These are phyloP conservation scores for Temnothorax curvispinosus DNA, from an alignment of 1,140 invertebrate species.

Conservation along the genomic window DNA sequence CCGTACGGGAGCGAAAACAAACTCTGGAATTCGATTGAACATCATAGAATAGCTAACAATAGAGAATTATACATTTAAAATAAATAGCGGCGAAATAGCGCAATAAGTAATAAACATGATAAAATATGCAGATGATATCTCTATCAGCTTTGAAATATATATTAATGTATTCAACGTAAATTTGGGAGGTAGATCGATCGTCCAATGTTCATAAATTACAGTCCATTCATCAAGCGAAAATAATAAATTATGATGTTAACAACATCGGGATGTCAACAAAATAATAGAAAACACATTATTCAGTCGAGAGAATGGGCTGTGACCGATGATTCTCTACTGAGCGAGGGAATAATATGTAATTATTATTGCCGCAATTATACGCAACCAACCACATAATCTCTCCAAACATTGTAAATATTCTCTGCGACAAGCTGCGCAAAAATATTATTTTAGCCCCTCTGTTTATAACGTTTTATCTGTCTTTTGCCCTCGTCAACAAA, in stretches of 20 bases:
- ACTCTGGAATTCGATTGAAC: conserved; percentile 9
- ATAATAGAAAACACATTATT: conserved; percentile 61
- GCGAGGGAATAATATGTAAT: conserved; percentile 50
- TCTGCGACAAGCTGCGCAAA: conserved; percentile 37
- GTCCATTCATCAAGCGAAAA: conserved; percentile 58
- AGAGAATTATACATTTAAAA: conserved; percentile 16
- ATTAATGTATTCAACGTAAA: conserved; percentile 46
- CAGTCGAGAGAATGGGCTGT: conserved; percentile 41
- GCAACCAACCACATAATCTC: conserved; percentile 50
- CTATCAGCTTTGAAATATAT: conserved; percentile 43
- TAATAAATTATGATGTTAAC: conserved; percentile 59
- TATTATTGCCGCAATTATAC: conserved; percentile 48
- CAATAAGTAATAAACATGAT: conserved; percentile 7
- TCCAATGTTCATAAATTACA: conserved; percentile 40
- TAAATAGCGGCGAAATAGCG: background rate
- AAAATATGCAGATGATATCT: conserved; percentile 36
- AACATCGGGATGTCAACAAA: conserved; percentile 53
- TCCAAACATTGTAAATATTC: conserved; percentile 51
- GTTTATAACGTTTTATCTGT: conserved; percentile 61
- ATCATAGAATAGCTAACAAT: background rate
- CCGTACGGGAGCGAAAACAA: conserved; percentile 3
- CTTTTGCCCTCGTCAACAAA: conserved; percentile 72
- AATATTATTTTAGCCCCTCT: conserved; percentile 64
- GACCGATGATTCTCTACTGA: conserved; percentile 49
- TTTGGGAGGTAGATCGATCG: conserved; percentile 54